Evolutionary conservation across 2,888 invertebrate species (phyloP).

Genomic region (Graphium colonna): DNA sequence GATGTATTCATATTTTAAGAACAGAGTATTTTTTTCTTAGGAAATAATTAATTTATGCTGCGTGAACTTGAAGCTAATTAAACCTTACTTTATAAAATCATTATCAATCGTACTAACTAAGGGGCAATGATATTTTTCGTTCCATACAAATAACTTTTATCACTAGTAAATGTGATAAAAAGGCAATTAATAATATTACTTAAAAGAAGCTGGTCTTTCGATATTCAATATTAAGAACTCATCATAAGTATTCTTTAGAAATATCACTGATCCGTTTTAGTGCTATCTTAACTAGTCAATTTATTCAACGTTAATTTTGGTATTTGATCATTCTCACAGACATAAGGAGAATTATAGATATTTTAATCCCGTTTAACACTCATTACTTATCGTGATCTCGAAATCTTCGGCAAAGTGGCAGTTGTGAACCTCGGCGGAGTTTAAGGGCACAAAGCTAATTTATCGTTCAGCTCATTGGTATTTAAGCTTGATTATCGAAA

Average conservation of each 20-base stretch:
- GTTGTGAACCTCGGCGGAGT: slow-evolving; percentile 11
- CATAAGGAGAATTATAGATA: not conserved
- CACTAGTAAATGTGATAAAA: too few species aligned
- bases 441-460: slow-evolving; percentile 14
- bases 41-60: too few species aligned
- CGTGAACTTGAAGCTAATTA: too few species aligned
- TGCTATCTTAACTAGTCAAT: not conserved
- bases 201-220: too few species aligned
- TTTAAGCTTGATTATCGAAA: slow-evolving; percentile 58
- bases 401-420: slow-evolving; percentile 2
- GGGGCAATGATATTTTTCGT: too few species aligned
- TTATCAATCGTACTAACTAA: too few species aligned
- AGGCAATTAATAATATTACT: too few species aligned
- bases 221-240: too few species aligned
- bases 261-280: not conserved
- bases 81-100: too few species aligned
- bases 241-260: not conserved
- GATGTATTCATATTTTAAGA: too few species aligned
- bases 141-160: too few species aligned
- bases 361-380: slow-evolving; percentile 7
- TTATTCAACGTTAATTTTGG: not conserved
- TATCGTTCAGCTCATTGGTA: slow-evolving; percentile 37
- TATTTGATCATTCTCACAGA: not conserved
- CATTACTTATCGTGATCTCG: slow-evolving; percentile 7
- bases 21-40: too few species aligned